phyloP scores from a whole-genome alignment of 2,888 invertebrate genomes.

The Drosophila nigritarsus region DNA sequence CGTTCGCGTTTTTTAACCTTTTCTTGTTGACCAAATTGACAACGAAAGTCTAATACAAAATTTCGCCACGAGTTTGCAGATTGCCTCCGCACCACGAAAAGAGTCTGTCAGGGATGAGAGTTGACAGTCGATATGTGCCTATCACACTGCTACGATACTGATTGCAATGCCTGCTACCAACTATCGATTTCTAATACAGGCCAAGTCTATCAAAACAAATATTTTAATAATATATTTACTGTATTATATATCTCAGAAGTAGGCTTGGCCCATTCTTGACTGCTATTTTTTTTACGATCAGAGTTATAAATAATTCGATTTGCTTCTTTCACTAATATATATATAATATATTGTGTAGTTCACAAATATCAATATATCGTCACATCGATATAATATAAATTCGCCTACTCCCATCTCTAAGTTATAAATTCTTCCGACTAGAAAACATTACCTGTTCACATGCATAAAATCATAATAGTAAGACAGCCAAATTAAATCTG shows the following conservation, averaged over 20 bases:
- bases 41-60: conserved; percentile 59
- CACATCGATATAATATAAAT: neutral
- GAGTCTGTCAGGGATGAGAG: conserved; percentile 47
- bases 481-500: neutral
- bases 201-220: too few species aligned
- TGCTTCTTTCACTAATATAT: neutral
- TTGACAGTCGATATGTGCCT: conserved; percentile 13
- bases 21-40: conserved; percentile 47
- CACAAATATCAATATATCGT: neutral
- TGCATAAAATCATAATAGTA: neutral
- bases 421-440: conserved; percentile 25
- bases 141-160: conserved; percentile 27
- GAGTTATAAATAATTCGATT: neutral
- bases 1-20: conserved; percentile 36
- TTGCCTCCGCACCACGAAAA: conserved; percentile 64
- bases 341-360: too few species aligned
- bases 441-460: conserved; percentile 31
- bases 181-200: neutral
- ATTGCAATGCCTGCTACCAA: neutral
- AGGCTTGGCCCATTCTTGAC: neutral
- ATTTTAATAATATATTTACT: neutral
- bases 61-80: conserved; percentile 76
- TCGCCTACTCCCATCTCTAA: conserved; percentile 13
- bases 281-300: neutral
- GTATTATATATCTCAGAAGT: neutral